Evolutionary conservation across 2,888 invertebrate species (phyloP), one percentile per base, ranked within the genome.

Genomic region (Charanyca ferruginea): DNA sequence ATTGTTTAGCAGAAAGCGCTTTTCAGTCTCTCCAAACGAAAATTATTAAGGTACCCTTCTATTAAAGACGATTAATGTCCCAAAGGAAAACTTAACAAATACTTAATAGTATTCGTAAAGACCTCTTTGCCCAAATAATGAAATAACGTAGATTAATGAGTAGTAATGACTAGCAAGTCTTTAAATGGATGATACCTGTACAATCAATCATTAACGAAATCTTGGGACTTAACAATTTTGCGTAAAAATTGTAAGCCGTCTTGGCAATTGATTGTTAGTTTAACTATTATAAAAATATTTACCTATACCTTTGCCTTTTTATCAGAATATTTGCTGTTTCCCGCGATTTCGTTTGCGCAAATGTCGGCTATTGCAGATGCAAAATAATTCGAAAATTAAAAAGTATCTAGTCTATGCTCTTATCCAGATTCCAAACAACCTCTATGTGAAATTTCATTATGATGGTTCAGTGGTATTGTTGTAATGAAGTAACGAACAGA

Each of bases 111-210:
- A 57, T 23, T 49, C 20, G 13, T 57, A 44, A 73, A 63, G 53
- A 42, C 32, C 35, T 67, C 32, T 67, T 63, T 38, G 22, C 38
- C 23, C 16, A 75, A 73, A 53, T 48, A 68, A 73, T 28, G 11
- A 75, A 73, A 53, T 48, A 68, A 73, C 38, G 11, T 67, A 64
- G 74, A 73, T 76, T 60, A 44, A 76, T 76, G 79, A 63, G 6
- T 32, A 45, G 49, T 38, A 63, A 63, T 76, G 75, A 78, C 62
- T 55, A 32, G 61, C 55, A 58, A 48, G 28, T 62, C 47, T 55
- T 45, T 20, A 44, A 62, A 58, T 60, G 20, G 9, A 51, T 57
- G 41, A n/a, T 9, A 28, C 22, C 8, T 25, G 9, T 41, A 16
- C 35, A 54, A 73, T 76, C 41, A 73, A 78, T 78, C 63, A 65